Base-by-base conservation (phyloP, 1,140 invertebrate genomes). In the Drosophila saltans region DNA sequence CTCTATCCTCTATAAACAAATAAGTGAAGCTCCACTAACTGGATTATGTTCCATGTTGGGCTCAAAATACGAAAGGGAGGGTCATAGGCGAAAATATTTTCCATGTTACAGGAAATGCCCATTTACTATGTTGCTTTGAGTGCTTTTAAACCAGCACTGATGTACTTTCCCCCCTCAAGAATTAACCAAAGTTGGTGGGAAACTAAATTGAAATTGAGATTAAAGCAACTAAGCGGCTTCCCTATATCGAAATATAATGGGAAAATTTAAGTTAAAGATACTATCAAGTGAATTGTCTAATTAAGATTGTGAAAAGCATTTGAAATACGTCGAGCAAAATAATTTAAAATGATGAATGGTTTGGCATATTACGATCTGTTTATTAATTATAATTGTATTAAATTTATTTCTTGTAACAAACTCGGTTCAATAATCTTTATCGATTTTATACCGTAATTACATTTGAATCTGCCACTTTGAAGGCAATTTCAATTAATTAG, bases 401-500 rank as follows among this genome's bases (percentile, higher is more conserved):
- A 2, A 30, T 30, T 30, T 30, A 7, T 36, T 36, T 7, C 3
- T 36, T 36, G 33, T 36, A 6, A 36, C 6, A 36, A 36, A 5
- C 33, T 36, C 33, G 33, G 3, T 36, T 36, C 6, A 36, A 36
- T 36, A 28, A 43, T 62, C 39, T 60, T 33, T 48, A 56, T 72
- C 36, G 43, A 30, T 33, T 43, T 10, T 28, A 43, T 24, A 41
- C 40, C 36, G 70, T 11, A 36, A 72, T 55, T 60, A 48, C 39
- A 75, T 26, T 57, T 39, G 5, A 10, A 26, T 30, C 8, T 21
- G 10, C 10, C 39, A 52, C 28, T 11, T 9, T 43, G n/a, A 16
- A 48, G 43, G 36, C 60, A 60, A 58, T 62, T 58, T 39, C 30
- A 77, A 78, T 80, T 88, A 84, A 88, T 88, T 89, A 88, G 75